Evolutionary conservation across 2,113 vertebrate species (phyloP), one percentile per base, ranked within the genome.

Genomic region (Pogona vitticeps): DNA sequence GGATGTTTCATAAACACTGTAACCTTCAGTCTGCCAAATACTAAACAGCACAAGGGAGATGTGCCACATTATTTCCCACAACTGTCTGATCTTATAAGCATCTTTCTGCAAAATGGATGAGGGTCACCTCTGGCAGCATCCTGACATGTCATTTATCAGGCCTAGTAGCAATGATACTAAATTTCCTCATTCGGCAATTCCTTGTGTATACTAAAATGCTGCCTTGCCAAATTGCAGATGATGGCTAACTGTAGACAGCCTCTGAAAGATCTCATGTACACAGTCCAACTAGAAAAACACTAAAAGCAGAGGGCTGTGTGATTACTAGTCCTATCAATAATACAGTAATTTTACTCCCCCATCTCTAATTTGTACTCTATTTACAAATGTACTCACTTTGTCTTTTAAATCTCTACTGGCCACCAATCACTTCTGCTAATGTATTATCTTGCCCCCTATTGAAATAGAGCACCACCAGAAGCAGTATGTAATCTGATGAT

Each of bases 101-200:
- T 89, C 36, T 81, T 83, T 73, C 26, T 40, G 15, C 42, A 71
- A 86, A 90, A 36, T 61, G 77, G 76, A 82, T 86, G 23, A 90
- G 31, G 61, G 84, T 86, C 13, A 88, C 80, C 80, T 79, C 12
- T 73, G 63, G 63, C 26, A 84, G 6, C 26, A 38, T 9, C 67
- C 59, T 46, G 79, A n/a, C 17, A 86, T 0, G 0, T 17, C 42
- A 1, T 86, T 86, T 85, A 73, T 14, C 17, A 58, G n/a, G 67
- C 79, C 42, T 88, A n/a, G 6, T 52, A n/a, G 33, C 38, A 72
- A 72, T 21, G 52, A 36, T 0, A 0, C 31, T 42, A 88, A 77
- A 80, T 82, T 7, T n/a, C 17, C 79, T 75, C 86, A 88, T 84
- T 61, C 83, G 61, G 0, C 33, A 31, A 76, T 65, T 52, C 28